Percentiles rank a stretch among this genome's conserved stretches.
Evolutionary conservation across 2,888 invertebrate species (phyloP).

Genomic region (Metacarcinus magister): DNA sequence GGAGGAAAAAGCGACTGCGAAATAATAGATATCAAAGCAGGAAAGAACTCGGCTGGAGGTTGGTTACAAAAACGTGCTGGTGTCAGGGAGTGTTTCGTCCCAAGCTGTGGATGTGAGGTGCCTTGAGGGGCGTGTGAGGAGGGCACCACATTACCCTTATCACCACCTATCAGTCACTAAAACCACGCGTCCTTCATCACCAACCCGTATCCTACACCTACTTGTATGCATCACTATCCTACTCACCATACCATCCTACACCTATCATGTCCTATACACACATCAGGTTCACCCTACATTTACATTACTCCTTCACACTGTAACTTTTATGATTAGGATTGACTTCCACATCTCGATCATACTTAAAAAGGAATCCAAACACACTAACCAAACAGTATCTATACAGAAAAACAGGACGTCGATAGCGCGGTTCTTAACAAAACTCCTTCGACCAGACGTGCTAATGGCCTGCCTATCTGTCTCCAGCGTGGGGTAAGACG

Average conservation of each 20-base stretch:
- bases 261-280: too few species aligned
- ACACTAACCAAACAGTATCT: too few species aligned
- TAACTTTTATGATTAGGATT: too few species aligned
- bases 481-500: background rate
- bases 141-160: background rate
- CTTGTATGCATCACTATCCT: background rate
- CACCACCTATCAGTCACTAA: background rate
- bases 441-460: background rate
- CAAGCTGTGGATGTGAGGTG: background rate
- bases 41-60: background rate
- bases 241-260: background rate
- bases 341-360: too few species aligned
- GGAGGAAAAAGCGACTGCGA: background rate
- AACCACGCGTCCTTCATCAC: background rate
- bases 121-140: background rate
- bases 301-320: too few species aligned
- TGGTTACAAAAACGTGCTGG: background rate
- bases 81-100: background rate
- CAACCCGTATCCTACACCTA: background rate
- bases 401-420: background rate
- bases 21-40: background rate
- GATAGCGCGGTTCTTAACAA: background rate
- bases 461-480: background rate
- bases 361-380: too few species aligned
- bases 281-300: too few species aligned